Evolutionary conservation across 2,888 invertebrate genomes (phyloP), one percentile per base, ranked within the genome.

Genomic region (Fragum whitleyi): DNA sequence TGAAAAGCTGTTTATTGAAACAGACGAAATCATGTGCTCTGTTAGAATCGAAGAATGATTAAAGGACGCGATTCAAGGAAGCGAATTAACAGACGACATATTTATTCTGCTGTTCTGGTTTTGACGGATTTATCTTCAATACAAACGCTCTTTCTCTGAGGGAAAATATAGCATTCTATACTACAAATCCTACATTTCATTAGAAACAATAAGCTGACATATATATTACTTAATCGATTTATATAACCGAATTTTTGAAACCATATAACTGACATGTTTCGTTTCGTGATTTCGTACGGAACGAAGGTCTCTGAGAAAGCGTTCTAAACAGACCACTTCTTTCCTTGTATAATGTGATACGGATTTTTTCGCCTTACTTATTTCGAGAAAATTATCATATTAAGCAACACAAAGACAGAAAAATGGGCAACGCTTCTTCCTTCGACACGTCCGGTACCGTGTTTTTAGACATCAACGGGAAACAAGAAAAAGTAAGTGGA

Each of bases 341-440:
- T 36, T 36, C 32, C 5, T 47, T 14, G 7, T 5, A 47, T 3
- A 14, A 47, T 47, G 47, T 47, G 47, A 47, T 47, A n/a, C 47
- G 47, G 47, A 47, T 47, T 47, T 47, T 9, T 47, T 47, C n/a
- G 5, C 3, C 47, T 14, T 5, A 9, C 19, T 14, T 5, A 47
- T 47, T 47, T 14, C 14, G 47, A 47, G n/a, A 47, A 16, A 47
- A 47, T 47, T 47, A 16, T 3, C 47, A 3, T 14, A 47, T 47
- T 47, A 6, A 36, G 5, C 61, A 59, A 59, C 26, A 26, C 0
- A 5, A 9, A 59, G 29, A 32, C 29, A 28, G 2, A 21, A 79
- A 62, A n/a, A 92, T 92, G 92, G 92, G 92, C 11, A 92, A 92
- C 89, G 92, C 90, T 1, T 91, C 92, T 6, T 92, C 91, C 0